These are phyloP conservation scores for Rugalucina vietnamica DNA, from an alignment of 2,888 invertebrate species.

Conservation along the genomic window DNA sequence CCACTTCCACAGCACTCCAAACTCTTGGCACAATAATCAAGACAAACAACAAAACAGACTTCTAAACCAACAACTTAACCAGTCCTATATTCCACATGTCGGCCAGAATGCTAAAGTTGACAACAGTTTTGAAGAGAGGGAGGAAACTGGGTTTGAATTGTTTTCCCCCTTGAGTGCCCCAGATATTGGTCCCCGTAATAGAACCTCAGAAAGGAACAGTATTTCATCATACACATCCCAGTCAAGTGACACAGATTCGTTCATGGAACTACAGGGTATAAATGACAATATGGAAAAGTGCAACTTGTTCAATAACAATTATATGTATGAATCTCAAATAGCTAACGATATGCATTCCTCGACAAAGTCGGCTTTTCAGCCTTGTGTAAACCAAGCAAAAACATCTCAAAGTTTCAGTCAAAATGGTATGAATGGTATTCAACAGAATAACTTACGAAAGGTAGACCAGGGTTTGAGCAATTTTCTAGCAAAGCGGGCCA, in stretches of 20 bases:
- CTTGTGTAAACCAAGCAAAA: slow-evolving; percentile 20
- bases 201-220: slow-evolving; percentile 50
- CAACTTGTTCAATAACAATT: slow-evolving; percentile 1
- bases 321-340: background rate
- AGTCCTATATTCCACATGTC: background rate
- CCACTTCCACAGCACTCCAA: slow-evolving; percentile 59
- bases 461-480: slow-evolving; percentile 26
- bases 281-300: slow-evolving; percentile 38
- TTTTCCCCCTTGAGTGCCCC: slow-evolving; percentile 30
- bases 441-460: slow-evolving; percentile 33
- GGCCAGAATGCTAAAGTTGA: background rate
- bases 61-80: background rate
- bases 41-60: background rate
- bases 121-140: background rate
- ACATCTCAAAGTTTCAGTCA: background rate
- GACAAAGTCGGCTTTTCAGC: slow-evolving; percentile 50
- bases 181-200: slow-evolving; percentile 9
- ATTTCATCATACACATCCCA: slow-evolving; percentile 53
- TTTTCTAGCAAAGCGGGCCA: slow-evolving; percentile 34
- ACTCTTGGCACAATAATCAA: slow-evolving; percentile 54
- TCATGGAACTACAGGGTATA: slow-evolving; percentile 48
- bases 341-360: background rate
- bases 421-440: slow-evolving; percentile 17
- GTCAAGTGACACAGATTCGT: slow-evolving; percentile 54
- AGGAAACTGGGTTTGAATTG: slow-evolving; percentile 22